phyloP scores from a whole-genome alignment of 1,140 invertebrate species.

The Teleopsis dalmanni region DNA sequence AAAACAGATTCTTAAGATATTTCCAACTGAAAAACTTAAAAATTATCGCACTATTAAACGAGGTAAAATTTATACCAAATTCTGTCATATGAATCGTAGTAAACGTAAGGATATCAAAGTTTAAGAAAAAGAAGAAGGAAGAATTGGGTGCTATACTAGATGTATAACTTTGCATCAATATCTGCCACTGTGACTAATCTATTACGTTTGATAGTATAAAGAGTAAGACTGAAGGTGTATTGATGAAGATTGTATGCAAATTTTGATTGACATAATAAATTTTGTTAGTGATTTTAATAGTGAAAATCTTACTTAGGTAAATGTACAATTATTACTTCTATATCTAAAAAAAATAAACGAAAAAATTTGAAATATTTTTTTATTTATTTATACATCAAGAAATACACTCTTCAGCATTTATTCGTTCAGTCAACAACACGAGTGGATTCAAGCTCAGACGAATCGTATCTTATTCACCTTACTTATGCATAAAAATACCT shows the following conservation, averaged over 20 bases:
- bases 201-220: neutral
- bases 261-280: neutral
- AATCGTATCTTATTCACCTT: too few species aligned
- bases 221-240: neutral
- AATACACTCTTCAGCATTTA: too few species aligned
- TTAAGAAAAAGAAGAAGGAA: neutral
- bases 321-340: too few species aligned
- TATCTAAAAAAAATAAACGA: too few species aligned
- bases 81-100: slow-evolving; percentile 35
- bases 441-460: too few species aligned
- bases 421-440: too few species aligned
- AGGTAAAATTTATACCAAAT: slow-evolving; percentile 36
- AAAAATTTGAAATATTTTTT: too few species aligned
- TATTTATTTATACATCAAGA: too few species aligned
- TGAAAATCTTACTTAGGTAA: too few species aligned
- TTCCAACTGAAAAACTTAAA: slow-evolving; percentile 27
- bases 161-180: neutral
- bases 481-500: too few species aligned
- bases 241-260: neutral
- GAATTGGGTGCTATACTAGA: neutral
- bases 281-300: too few species aligned
- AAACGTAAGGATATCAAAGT: neutral
- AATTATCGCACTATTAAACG: slow-evolving; percentile 35
- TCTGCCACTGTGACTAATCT: neutral
- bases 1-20: slow-evolving; percentile 28